These are phyloP conservation scores for Mamestra brassicae DNA, from an alignment of 2,888 invertebrate species.

Conservation along the genomic window DNA sequence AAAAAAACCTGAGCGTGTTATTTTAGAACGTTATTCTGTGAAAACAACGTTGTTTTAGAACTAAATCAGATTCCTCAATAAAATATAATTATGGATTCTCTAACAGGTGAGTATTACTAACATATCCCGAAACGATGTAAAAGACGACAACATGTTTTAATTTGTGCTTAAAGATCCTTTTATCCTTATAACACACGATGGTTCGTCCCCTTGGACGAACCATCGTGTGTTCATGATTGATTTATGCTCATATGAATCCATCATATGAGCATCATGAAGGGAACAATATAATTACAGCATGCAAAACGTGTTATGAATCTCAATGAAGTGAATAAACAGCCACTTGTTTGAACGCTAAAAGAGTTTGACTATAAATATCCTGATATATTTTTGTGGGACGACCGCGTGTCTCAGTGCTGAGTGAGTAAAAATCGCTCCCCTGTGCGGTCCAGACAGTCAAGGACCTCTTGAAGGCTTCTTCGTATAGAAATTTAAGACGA, in stretches of 20 bases:
- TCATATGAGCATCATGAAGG: too few relatives aligned
- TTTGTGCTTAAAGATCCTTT: neutral
- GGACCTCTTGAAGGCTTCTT: constrained; percentile 14
- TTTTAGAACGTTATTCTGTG: neutral
- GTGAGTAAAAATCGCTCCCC: neutral
- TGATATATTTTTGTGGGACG: neutral
- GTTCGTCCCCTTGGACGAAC: too few relatives aligned
- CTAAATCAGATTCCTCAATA: neutral
- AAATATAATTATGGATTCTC: neutral
- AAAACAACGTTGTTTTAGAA: neutral
- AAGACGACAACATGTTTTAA: neutral
- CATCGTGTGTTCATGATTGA: neutral
- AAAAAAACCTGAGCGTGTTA: neutral
- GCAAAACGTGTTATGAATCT: neutral
- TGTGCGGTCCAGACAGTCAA: constrained; percentile 26
- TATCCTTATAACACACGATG: too few relatives aligned
- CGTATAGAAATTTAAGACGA: constrained; percentile 22
- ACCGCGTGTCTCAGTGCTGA: neutral
- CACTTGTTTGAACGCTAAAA: neutral
- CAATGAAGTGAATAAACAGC: neutral
- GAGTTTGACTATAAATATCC: neutral
- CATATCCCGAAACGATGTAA: neutral
- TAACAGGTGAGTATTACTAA: constrained; percentile 7
- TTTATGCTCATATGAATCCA: constrained; percentile 2
- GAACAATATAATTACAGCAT: neutral